Evolutionary conservation across 1,140 invertebrate genomes (phyloP).

Genomic region (Drosophila insularis): DNA sequence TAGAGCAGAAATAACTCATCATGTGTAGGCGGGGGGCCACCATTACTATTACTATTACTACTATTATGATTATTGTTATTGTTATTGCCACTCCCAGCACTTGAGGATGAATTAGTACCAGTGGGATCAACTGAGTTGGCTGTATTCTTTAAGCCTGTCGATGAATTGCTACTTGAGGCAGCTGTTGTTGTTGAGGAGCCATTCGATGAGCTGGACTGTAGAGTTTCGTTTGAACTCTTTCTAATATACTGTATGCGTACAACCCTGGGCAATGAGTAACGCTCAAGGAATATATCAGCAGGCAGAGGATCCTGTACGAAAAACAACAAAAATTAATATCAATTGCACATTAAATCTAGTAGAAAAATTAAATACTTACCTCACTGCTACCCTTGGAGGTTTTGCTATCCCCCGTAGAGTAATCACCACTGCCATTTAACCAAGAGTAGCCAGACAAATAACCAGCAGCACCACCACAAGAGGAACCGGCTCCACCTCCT

Average conservation of each 20-base stretch:
- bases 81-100: conserved; percentile 44
- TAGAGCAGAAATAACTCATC: conserved; percentile 80
- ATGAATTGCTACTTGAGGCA: conserved; percentile 63
- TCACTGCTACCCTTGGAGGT: conserved; percentile 75
- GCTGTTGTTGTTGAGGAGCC: conserved; percentile 77
- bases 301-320: conserved; percentile 66
- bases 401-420: conserved; percentile 82
- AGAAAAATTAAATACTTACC: conserved; percentile 40
- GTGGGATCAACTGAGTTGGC: conserved; percentile 10
- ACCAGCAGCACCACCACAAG: conserved; percentile 7
- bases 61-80: neutral
- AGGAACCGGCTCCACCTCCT: conserved; percentile 19
- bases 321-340: conserved; percentile 25
- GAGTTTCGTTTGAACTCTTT: conserved; percentile 73
- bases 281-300: conserved; percentile 83
- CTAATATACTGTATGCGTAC: conserved; percentile 82
- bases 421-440: conserved; percentile 66
- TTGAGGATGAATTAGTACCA: conserved; percentile 63
- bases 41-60: too few species aligned
- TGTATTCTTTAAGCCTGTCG: conserved; percentile 45
- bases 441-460: conserved; percentile 50
- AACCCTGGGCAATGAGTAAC: conserved; percentile 84
- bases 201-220: conserved; percentile 80
- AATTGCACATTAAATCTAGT: too few species aligned
- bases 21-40: conserved; percentile 29